Evolutionary conservation across 1,140 invertebrate species (phyloP), one percentile per base, ranked within the genome.

Genomic region (Sinella curviseta): DNA sequence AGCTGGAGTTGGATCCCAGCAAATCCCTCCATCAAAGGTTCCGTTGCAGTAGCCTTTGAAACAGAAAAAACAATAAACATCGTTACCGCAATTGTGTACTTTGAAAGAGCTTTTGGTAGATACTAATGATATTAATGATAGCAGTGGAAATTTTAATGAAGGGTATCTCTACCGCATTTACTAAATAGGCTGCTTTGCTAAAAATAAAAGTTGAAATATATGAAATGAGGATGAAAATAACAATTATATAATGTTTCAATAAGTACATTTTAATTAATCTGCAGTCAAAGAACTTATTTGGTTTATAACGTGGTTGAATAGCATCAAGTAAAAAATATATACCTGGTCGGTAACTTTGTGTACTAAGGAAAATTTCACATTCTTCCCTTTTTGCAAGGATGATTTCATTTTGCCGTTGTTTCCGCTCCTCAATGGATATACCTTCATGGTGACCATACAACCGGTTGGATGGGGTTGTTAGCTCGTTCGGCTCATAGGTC

Each of bases 21-120:
- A 77, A 16, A 34, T 12, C 17, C 31, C 55, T 39, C 55, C 55
- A 65, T 77, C 77, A 36, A 36, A 77, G 3, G 33, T 33, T 31
- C 55, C 77, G 67, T 8, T 67, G 60, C 26, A 77, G 57, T 67
- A 36, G 1, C 57, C 77, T 77, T 4, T 34, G n/a, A n/a, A n/a
- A n/a, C 8, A 67, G 24, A 8, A 67, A 8, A 67, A 8, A 67
- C 8, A 67, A 67, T n/a, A 67, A 14, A 67, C 8, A 67, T 67
- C 24, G 12, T 14, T 67, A 12, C 39, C 39, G 39, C 8, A 48
- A 48, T 48, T 20, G 8, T 48, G 8, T 20, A 48, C n/a, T n/a
- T n/a, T n/a, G n/a, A n/a, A n/a, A n/a, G n/a, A n/a, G n/a, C n/a
- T n/a, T n/a, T n/a, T n/a, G n/a, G n/a, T n/a, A n/a, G n/a, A n/a